A percentile compares a stretch with the other conserved stretches of the same genome.
Evolutionary conservation across 2,797 vertebrate species (phyloP).

Genomic region (Pseudochirops corinnae): DNA sequence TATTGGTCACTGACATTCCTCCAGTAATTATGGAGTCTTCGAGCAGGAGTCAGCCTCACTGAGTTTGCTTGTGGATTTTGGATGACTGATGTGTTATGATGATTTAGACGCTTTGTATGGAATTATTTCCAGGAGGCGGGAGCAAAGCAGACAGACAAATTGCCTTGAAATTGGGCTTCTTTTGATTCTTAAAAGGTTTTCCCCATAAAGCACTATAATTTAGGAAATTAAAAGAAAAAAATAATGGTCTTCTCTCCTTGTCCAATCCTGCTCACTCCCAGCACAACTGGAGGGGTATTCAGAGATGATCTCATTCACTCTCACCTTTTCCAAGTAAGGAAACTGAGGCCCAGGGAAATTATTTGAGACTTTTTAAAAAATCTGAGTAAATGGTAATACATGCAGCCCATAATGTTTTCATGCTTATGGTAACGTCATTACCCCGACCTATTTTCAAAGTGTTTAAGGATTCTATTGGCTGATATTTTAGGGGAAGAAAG

Average conservation of each 20-base stretch:
- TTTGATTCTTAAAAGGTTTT: conserved; percentile 35
- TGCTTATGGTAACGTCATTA: neutral
- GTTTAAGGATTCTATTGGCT: neutral
- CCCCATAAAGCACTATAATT: neutral
- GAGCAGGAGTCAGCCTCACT: neutral
- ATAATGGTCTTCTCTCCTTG: neutral
- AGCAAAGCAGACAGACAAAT: neutral
- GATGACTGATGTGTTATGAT: neutral
- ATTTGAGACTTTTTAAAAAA: conserved; percentile 6
- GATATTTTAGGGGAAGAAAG: neutral
- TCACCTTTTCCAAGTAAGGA: neutral
- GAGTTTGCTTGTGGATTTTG: neutral
- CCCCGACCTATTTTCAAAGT: neutral
- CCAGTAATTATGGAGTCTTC: neutral
- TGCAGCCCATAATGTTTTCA: neutral
- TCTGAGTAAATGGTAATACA: neutral
- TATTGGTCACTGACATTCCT: neutral
- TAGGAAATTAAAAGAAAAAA: neutral
- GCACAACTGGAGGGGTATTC: neutral
- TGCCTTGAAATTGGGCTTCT: conserved; percentile 19
- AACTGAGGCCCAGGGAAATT: neutral
- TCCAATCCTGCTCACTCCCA: neutral
- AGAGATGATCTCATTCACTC: neutral
- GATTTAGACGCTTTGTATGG: neutral
- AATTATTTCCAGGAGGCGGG: neutral